phyloP scores from a whole-genome alignment of 2,888 invertebrate species.

The Cynaeus angustus region DNA sequence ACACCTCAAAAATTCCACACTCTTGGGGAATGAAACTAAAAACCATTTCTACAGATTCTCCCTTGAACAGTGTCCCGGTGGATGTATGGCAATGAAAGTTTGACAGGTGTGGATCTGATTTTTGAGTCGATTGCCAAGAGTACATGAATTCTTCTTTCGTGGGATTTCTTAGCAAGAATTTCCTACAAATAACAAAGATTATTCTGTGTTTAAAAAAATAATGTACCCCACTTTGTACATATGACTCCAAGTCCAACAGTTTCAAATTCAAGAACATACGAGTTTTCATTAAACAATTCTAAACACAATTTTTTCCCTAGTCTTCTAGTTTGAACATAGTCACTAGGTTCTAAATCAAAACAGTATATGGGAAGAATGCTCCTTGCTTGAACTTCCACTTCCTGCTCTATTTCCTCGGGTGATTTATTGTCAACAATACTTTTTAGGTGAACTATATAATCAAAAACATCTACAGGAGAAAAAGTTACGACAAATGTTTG shows the following conservation, averaged over 20 bases:
- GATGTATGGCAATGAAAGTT: conserved; percentile 76
- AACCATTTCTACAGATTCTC: conserved; percentile 75
- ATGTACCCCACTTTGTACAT: conserved; percentile 55
- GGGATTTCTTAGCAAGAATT: conserved; percentile 71
- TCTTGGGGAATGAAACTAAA: conserved; percentile 79
- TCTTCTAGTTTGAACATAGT: conserved; percentile 75
- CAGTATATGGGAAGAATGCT: conserved; percentile 82
- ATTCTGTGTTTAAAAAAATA: too few relatives aligned
- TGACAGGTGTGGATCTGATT: conserved; percentile 60
- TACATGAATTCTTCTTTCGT: conserved; percentile 40
- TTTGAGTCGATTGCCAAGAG: conserved; percentile 45
- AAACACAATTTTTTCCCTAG: conserved; percentile 64
- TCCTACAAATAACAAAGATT: conserved; percentile 55
- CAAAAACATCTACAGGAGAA: conserved; percentile 74
- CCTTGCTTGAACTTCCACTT: conserved; percentile 73
- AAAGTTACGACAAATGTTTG: conserved; percentile 73
- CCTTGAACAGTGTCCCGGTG: conserved; percentile 76
- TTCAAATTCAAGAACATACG: conserved; percentile 78
- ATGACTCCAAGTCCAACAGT: conserved; percentile 76
- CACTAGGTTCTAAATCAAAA: conserved; percentile 80
- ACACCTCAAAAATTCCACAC: conserved; percentile 77
- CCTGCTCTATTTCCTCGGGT: conserved; percentile 66
- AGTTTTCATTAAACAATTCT: conserved; percentile 61
- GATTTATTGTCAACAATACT: conserved; percentile 75
- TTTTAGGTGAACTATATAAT: conserved; percentile 74